A percentile compares a stretch with the other conserved stretches of the same genome.
phyloP scores from a whole-genome alignment of 2,113 vertebrate species.

The Xenopus laevis region DNA sequence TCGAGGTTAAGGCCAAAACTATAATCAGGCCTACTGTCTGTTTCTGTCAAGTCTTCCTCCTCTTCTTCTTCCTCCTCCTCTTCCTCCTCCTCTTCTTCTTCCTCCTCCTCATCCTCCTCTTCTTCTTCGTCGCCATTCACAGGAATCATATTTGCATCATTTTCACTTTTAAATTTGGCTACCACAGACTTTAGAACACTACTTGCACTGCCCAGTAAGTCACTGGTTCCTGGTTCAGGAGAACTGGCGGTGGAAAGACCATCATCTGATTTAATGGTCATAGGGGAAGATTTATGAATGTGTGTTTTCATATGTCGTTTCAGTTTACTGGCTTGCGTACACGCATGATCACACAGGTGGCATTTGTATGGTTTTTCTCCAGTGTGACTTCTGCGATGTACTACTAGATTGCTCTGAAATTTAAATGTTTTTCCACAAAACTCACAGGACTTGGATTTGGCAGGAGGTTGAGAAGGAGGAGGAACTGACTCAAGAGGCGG shows the following conservation, averaged over 20 bases:
- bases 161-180: conserved; percentile 95
- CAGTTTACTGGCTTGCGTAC: conserved; percentile 97
- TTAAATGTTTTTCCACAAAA: conserved; percentile 99
- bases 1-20: conserved; percentile 91
- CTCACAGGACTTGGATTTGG: conserved; percentile 98
- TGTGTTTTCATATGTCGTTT: conserved; percentile 99
- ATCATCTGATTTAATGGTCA: conserved; percentile 92
- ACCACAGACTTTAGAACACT: conserved; percentile 95
- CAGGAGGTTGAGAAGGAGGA: conserved; percentile 82
- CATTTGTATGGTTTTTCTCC: conserved; percentile 99
- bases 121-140: conserved; percentile 94
- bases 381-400: conserved; percentile 96
- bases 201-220: conserved; percentile 90
- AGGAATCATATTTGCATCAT: conserved; percentile 77
- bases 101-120: conserved; percentile 92
- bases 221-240: conserved; percentile 94
- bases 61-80: conserved; percentile 89
- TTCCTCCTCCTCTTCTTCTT: conserved; percentile 92
- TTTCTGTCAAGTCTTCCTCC: conserved; percentile 81
- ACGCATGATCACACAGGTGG: conserved; percentile 97
- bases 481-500: conserved; percentile 93
- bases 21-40: conserved; percentile 79
- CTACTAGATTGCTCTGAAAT: conserved; percentile 98
- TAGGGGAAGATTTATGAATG: conserved; percentile 97
- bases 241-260: conserved; percentile 93